Evolutionary conservation across 2,888 invertebrate genomes (phyloP), one percentile per base, ranked within the genome.

Genomic region (Himalopsyche tibetana): DNA sequence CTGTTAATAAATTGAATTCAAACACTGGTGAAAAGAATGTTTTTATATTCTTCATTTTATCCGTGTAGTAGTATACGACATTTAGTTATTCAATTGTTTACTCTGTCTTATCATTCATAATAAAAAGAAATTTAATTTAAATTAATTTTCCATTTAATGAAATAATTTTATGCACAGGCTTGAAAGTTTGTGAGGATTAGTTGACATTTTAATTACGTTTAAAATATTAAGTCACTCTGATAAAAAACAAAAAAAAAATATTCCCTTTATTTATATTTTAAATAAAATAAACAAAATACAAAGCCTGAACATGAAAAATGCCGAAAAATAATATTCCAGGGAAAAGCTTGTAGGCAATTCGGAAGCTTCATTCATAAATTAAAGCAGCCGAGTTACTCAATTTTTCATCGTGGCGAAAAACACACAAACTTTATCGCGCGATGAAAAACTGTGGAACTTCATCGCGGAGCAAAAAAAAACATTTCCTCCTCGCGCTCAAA

Each of bases 361-460:
- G 12, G 38, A 74, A 74, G 74, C 36, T 55, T 55, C 82, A 82
- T 82, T 82, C 82, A 82, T 63, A 82, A 82, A 82, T 82, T 82
- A 82, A 82, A 63, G 28, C 19, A 9, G 38, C 51, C 83, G 84
- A n/a, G 42, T 80, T 83, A 81, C 83, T 84, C 84, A 86, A 86
- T 86, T 86, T 86, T 86, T 86, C 86, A 86, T 82, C 82, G 82
- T 55, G 55, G 45, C 84, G 83, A 83, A 86, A 83, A 84, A 74
- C 74, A 74, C 74, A 38, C 28, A 74, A 74, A 74, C 74, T 74
- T 74, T 74, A 74, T 74, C 15, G 69, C 36, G 84, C 81, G 28
- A 38, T 19, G 42, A 42, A 80, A 63, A 81, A 81, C 84, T 63
- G 40, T 81, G 81, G 74, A 80, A 81, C n/a, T 80, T 55, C 56